Evolutionary conservation across 2,888 invertebrate genomes (phyloP), one percentile per base, ranked within the genome.

Genomic region (Epirrhoe tristata): DNA sequence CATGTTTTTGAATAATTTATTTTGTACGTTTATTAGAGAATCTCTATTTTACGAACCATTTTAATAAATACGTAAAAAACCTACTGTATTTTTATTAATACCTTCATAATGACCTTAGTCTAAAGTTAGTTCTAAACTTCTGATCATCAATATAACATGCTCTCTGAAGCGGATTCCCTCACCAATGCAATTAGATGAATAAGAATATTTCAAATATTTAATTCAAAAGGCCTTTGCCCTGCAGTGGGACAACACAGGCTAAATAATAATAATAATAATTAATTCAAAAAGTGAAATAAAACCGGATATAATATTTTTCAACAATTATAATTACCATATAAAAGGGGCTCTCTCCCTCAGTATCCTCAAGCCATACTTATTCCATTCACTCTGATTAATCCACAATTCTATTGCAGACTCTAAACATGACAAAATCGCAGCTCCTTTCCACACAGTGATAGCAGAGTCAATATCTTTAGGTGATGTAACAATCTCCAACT

Each of bases 401-500:
- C 99, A 99, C 7, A 99, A 87, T 83, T 99, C 99, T 71, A 97
- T 97, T 0, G 98, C 97, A 0, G 98, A 98, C 84, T 99, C 99
- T 66, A 99, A 88, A 77, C 98, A 98, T 0, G 98, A 97, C 95
- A 99, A 96, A 8, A 99, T 97, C 0, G 98, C 97, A 0, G 98
- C 98, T 0, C 99, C 99, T 86, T 98, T 98, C 99, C 99, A 99
- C 0, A 97, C 95, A 0, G 97, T 97, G 93, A 97, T 96, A 1
- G 97, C 96, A 0, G 98, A 97, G 86, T 98, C 98, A 94, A 98
- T 97, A 79, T 98, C 98, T 86, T 98, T 98, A 0, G 98, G 97
- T 71, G 97, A 96, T 0, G 97, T 97, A 53, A 98, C 97, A 63
- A 98, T 97, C 85, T 98, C 98, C 77, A 98, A 88, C 89, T 97